Conservation (phyloP, 2,888 invertebrate genomes). For the Oscheius myriophilus region DNA sequence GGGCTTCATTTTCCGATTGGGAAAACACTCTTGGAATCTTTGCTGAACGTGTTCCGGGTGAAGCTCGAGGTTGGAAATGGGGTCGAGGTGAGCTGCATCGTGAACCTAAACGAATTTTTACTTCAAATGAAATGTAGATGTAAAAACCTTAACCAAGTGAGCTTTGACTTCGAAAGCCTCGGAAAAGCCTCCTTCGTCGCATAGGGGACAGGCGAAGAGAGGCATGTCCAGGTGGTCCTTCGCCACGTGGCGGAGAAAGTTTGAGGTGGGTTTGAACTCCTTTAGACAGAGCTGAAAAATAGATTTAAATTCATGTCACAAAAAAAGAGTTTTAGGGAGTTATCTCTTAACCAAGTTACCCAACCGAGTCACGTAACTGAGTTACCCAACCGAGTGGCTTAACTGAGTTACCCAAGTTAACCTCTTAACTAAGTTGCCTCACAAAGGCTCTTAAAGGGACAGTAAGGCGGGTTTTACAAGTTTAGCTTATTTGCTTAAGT, state of each 20-base stretch:
- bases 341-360: too few species aligned
- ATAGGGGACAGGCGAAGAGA: conserved; percentile 55
- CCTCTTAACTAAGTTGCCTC: too few species aligned
- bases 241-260: conserved; percentile 59
- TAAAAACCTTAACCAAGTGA: conserved; percentile 46
- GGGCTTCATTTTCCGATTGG: conserved; percentile 48
- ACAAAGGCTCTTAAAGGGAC: too few species aligned
- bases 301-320: background rate
- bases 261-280: conserved; percentile 54
- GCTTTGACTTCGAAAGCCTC: conserved; percentile 53
- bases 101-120: conserved; percentile 25
- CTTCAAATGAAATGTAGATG: background rate
- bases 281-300: conserved; percentile 45
- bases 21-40: conserved; percentile 55
- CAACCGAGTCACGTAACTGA: too few species aligned
- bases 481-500: too few species aligned
- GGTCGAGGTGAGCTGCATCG: conserved; percentile 34
- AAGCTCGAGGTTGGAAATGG: conserved; percentile 50
- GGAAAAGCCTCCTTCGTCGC: conserved; percentile 47
- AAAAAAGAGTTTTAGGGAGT: too few species aligned
- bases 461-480: too few species aligned
- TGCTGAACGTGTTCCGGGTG: conserved; percentile 47
- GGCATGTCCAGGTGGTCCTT: conserved; percentile 65
- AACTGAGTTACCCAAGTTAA: too few species aligned
- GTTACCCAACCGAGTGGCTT: background rate